Conservation (phyloP, 1,140 invertebrate genomes). For the Melipona quadrifasciata region DNA sequence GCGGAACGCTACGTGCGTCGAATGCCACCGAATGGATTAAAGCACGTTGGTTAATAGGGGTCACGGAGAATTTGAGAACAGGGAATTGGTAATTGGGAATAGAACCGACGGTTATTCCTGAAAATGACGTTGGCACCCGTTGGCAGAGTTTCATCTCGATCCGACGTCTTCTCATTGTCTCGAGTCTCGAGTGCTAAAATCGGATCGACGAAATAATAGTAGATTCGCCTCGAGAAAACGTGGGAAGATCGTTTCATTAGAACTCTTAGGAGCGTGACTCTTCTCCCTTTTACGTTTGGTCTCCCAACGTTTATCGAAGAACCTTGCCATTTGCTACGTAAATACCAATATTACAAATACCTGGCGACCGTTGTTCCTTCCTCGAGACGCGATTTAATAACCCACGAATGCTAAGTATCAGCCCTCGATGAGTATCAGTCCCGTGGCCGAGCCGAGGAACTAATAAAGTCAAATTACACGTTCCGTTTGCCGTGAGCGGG, state of each 20-base stretch:
- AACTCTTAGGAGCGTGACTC: not conserved
- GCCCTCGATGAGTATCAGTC: not conserved
- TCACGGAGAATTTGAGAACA: not conserved
- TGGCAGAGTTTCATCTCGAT: not conserved
- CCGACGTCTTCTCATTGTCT: not conserved
- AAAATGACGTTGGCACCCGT: not conserved
- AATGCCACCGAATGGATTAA: not conserved
- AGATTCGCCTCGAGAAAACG: too few relatives aligned
- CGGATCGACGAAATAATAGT: too few relatives aligned
- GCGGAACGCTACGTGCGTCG: not conserved
- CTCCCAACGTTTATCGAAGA: not conserved
- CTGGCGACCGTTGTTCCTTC: not conserved
- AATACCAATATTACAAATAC: too few relatives aligned
- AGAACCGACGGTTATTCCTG: not conserved
- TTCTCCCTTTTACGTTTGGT: not conserved
- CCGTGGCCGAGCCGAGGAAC: not conserved
- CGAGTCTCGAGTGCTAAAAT: too few relatives aligned
- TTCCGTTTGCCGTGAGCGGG: constrained; percentile 19
- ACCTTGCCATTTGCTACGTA: too few relatives aligned
- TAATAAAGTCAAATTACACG: constrained; percentile 42
- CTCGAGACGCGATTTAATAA: not conserved
- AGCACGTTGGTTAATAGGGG: not conserved
- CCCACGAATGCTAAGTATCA: not conserved
- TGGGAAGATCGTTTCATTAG: not conserved
- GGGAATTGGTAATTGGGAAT: not conserved